Percentiles rank a stretch among this genome's conserved stretches.
Evolutionary conservation across 2,888 invertebrate species (phyloP).

Genomic region (Pyrochroa serraticornis): DNA sequence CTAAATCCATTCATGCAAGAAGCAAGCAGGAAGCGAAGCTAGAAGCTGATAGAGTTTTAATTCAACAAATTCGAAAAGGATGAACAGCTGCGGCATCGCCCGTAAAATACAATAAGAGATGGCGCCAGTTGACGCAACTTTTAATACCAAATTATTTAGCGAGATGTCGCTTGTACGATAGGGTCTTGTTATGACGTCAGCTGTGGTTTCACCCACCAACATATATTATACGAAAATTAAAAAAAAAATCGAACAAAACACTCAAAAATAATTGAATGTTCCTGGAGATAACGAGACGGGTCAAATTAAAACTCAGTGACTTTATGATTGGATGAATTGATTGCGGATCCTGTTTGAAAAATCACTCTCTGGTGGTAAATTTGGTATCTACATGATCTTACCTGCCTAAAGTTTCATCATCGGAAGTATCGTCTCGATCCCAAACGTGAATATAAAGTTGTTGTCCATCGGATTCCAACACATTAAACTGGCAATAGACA

Average conservation of each 20-base stretch:
- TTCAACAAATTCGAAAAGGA: slow-evolving; percentile 14
- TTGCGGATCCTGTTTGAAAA: neutral
- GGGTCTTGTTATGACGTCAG: neutral
- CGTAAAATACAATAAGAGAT: too few relatives aligned
- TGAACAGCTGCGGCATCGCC: too few relatives aligned
- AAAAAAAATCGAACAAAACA: neutral
- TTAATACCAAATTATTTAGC: too few relatives aligned
- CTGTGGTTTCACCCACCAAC: too few relatives aligned
- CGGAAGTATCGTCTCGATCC: slow-evolving; percentile 86
- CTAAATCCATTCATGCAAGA: slow-evolving; percentile 13
- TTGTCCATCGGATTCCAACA: slow-evolving; percentile 73
- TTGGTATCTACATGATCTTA: slow-evolving; percentile 58
- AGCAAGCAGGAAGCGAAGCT: slow-evolving; percentile 10
- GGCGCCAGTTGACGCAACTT: too few relatives aligned
- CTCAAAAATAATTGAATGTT: neutral
- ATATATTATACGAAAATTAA: neutral
- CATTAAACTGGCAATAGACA: slow-evolving; percentile 51
- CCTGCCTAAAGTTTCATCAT: slow-evolving; percentile 89
- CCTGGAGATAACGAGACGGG: neutral
- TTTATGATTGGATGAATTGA: neutral
- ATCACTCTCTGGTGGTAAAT: neutral
- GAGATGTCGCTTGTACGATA: too few relatives aligned
- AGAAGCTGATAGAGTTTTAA: slow-evolving; percentile 29
- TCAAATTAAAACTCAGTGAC: neutral
- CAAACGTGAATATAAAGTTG: slow-evolving; percentile 76